Conservation (phyloP, 1,140 invertebrate genomes). For the Zeugodacus cucurbitae region DNA sequence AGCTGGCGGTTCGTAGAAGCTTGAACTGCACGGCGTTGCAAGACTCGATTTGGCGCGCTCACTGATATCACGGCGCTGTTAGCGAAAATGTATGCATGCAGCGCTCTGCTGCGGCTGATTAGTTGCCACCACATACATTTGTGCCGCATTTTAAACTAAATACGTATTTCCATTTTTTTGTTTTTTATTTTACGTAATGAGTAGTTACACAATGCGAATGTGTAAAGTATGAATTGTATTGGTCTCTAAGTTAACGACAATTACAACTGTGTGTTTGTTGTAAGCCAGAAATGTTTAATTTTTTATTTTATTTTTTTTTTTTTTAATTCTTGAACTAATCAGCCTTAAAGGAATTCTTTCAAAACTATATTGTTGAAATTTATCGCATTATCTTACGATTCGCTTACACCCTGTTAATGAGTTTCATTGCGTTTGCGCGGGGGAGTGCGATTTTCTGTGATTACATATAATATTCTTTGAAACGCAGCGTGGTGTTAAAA, state of each 20-base stretch:
- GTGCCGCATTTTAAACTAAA: neutral
- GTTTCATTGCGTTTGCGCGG: neutral
- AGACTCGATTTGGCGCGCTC: neutral
- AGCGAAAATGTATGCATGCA: neutral
- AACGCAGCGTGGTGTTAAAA: neutral
- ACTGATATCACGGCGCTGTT: neutral
- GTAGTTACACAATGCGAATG: neutral
- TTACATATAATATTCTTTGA: neutral
- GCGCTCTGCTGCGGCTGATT: neutral
- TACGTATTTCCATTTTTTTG: neutral
- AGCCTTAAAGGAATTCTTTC: neutral
- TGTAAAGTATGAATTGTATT: slow-evolving; percentile 18
- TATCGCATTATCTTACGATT: no score
- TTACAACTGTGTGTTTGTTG: slow-evolving; percentile 25
- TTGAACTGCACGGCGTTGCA: neutral
- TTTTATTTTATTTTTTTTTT: neutral
- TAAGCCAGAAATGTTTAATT: neutral
- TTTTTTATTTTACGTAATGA: neutral
- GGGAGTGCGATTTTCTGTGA: neutral
- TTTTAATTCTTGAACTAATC: neutral
- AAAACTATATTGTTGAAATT: no score
- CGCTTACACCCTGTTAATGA: no score
- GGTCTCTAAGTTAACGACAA: neutral
- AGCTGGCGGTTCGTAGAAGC: slow-evolving; percentile 53
- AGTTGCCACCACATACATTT: neutral